phyloP scores from a whole-genome alignment of 2,113 vertebrate genomes.

The Petrocephalus zakoni region DNA sequence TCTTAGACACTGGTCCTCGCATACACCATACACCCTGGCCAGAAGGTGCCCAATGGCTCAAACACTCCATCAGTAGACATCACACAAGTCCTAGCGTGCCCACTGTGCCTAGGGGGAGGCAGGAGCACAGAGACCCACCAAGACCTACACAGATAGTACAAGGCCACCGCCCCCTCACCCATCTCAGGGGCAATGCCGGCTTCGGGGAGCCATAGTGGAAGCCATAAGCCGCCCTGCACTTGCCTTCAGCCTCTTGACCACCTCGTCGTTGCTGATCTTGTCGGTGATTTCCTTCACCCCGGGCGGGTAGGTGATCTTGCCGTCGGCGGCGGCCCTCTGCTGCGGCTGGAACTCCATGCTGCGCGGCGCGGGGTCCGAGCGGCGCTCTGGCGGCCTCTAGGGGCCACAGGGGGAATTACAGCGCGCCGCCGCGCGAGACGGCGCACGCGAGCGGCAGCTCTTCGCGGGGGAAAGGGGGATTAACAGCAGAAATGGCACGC shows the following conservation, averaged over 20 bases:
- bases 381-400: slow-evolving; percentile 99
- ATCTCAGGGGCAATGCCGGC: background rate
- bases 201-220: background rate
- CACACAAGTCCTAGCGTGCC: background rate
- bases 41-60: background rate
- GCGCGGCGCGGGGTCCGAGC: slow-evolving; percentile 69
- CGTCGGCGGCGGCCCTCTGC: slow-evolving; percentile 76
- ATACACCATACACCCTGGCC: background rate
- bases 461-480: too few species aligned
- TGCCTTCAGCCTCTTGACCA: slow-evolving; percentile 97
- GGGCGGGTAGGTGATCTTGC: slow-evolving; percentile 88
- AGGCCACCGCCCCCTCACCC: background rate
- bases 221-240: slow-evolving; percentile 20
- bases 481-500: background rate
- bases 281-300: slow-evolving; percentile 98
- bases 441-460: too few species aligned
- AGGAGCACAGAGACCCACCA: background rate
- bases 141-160: background rate
- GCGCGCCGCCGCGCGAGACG: too few species aligned
- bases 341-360: slow-evolving; percentile 93
- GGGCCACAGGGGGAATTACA: slow-evolving; percentile 97
- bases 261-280: slow-evolving; percentile 96
- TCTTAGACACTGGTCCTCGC: too few species aligned
- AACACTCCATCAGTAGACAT: background rate
- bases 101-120: background rate